Base-by-base conservation (phyloP, 37 sponge, comb jelly and placozoan genomes). In the Oscarella lobularis region DNA sequence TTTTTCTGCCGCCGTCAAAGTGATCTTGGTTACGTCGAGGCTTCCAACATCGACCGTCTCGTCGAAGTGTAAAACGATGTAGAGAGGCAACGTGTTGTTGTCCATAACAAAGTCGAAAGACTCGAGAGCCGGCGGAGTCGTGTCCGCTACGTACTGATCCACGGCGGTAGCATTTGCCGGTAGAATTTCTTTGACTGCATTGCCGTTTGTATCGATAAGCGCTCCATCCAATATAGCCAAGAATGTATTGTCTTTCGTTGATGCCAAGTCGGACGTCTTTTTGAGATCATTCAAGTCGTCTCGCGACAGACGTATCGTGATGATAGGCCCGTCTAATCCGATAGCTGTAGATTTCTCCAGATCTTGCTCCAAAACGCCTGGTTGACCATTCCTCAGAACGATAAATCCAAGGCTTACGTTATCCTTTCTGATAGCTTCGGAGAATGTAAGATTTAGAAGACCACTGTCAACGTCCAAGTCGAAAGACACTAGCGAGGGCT, bases 361-460 rank as follows among this genome's bases (percentile, higher is more conserved):
- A 48, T 27, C 9, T 20, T 48, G 60, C 20, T 9, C 9, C 20
- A 20, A 48, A 48, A 27, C 60, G 14, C 60, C 60, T 48, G 60
- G 60, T 48, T 48, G 60, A 27, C 60, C 60, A 20, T 48, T 48
- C 6, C 71, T 32, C 6, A 68, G 31, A 4, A 4, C 31, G 33
- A 68, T 68, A 4, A 5, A 5, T 4, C 4, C 6, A 5, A 35
- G 5, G 5, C 6, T 32, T 20, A 68, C 71, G 4, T 5, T 29
- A 5, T 4, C 6, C 6, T 32, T 88, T 77, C 87, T 86, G 5
- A 94, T 80, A 33, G 95, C 86, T 80, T 94, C 95, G 73, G 81
- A 80, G 76, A 94, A 94, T 30, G 77, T 67, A 2, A 94, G 81
- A 38, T 83, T 69, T 1, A 68, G 6, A 32, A 29, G 6, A 5